Conservation (phyloP, 2,797 vertebrate genomes). For the Lacerta agilis region DNA sequence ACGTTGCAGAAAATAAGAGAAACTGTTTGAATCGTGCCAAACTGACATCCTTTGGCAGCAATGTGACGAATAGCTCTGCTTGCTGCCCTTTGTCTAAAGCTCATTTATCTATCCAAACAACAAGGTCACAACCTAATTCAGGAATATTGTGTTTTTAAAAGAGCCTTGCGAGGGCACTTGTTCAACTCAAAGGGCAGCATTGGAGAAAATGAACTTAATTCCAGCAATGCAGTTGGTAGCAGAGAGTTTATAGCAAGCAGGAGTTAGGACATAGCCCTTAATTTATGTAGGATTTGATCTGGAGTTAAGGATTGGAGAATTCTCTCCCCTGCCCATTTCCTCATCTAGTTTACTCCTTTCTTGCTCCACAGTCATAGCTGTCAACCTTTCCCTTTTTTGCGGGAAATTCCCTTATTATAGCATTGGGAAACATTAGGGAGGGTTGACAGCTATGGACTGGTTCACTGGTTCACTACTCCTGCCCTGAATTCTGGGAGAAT, state of each 20-base stretch:
- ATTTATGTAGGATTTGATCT: not conserved
- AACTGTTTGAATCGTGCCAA: not conserved
- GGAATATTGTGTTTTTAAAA: not conserved
- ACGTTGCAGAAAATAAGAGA: not conserved
- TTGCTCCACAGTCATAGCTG: too few relatives aligned
- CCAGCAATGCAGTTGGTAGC: not conserved
- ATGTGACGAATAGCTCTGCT: not conserved
- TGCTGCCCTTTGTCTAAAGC: not conserved
- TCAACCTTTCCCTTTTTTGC: too few relatives aligned
- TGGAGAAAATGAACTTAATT: not conserved
- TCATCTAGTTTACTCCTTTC: too few relatives aligned
- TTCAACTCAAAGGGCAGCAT: not conserved
- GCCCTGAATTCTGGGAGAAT: not conserved
- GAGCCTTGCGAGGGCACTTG: not conserved
- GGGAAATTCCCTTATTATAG: too few relatives aligned
- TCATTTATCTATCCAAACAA: slow-evolving; percentile 1
- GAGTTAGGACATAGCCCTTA: not conserved
- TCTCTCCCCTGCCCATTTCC: not conserved
- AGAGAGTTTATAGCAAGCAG: not conserved
- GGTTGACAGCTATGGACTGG: too few relatives aligned
- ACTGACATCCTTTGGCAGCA: not conserved
- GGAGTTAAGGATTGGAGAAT: not conserved
- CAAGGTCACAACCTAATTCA: not conserved
- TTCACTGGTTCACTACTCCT: not conserved
- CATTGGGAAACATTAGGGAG: too few relatives aligned